Evolutionary conservation across 2,113 vertebrate species (phyloP), one percentile per base, ranked within the genome.

Genomic region (Datnioides undecimradiatus): DNA sequence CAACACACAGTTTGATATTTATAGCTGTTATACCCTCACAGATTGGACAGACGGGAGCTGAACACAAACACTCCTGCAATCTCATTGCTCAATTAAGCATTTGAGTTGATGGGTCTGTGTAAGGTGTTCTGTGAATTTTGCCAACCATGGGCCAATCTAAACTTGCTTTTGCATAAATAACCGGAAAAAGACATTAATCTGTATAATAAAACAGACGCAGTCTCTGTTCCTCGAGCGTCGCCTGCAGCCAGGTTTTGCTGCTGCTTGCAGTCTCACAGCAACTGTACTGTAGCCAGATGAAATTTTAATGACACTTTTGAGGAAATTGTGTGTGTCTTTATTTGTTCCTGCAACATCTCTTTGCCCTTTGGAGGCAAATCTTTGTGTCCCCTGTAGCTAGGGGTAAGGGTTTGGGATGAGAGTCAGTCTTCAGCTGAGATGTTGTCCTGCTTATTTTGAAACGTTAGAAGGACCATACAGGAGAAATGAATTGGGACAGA

Each of bases 251-350:
- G 21, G 19, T 25, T 62, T 25, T 58, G 51, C 52, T 46, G 62
- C 27, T 52, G 73, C 25, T 68, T 21, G 10, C 43, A 10, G 38
- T 69, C 23, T 57, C 40, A 25, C 41, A 34, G 65, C 33, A 23
- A 27, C 51, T 52, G 29, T 34, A 21, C n/a, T 51, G 34, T 5
- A 43, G 43, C 66, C 3, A 3, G 34, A 73, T 76, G 21, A 34
- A 68, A 68, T 51, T 80, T 77, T 73, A 77, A 87, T 80, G 71
- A 36, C 29, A 23, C 29, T 57, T 8, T 0, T 43, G 40, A 74
- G 62, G 27, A 74, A 64, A 68, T 16, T 45, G 66, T 38, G 66
- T 38, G 27, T 46, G 33, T 51, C 27, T 79, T 66, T 65, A 57
- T 83, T 70, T 75, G 58, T 74, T 74, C 46, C 25, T 59, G 40